Conservation (phyloP, 1,140 invertebrate genomes). For the Phortica variegata region DNA sequence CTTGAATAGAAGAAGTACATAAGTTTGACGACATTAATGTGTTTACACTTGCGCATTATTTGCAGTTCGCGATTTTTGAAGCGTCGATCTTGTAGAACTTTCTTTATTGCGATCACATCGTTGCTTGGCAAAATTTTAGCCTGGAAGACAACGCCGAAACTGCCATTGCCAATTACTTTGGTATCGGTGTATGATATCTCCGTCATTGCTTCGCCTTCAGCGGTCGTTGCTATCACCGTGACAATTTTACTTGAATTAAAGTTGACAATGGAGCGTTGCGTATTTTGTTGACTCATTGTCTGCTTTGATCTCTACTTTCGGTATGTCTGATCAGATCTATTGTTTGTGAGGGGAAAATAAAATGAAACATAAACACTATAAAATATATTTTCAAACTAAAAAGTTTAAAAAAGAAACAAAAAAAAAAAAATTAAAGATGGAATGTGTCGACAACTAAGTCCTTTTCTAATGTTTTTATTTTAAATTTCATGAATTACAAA, state of each 20-base stretch:
- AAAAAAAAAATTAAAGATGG: too few species aligned
- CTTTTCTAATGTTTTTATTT: too few species aligned
- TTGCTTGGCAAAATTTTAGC: slow-evolving; percentile 91
- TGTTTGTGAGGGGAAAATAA: too few species aligned
- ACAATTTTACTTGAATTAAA: slow-evolving; percentile 78
- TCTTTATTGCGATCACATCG: slow-evolving; percentile 98
- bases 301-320: too few species aligned
- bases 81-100: slow-evolving; percentile 98
- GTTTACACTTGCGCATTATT: slow-evolving; percentile 97
- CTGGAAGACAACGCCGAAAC: slow-evolving; percentile 98
- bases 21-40: slow-evolving; percentile 98
- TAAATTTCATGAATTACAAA: too few species aligned
- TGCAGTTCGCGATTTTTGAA: slow-evolving; percentile 99
- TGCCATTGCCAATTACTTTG: slow-evolving; percentile 98
- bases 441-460: too few species aligned
- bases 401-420: too few species aligned
- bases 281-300: slow-evolving; percentile 1
- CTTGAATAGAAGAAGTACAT: slow-evolving; percentile 99
- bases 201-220: slow-evolving; percentile 87
- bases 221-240: slow-evolving; percentile 92
- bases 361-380: too few species aligned
- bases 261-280: slow-evolving; percentile 7
- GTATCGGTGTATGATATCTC: slow-evolving; percentile 96
- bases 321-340: not conserved
- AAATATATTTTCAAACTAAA: too few species aligned